Evolutionary conservation across 1,140 invertebrate genomes (phyloP).

Genomic region (Drosophila nikananu): DNA sequence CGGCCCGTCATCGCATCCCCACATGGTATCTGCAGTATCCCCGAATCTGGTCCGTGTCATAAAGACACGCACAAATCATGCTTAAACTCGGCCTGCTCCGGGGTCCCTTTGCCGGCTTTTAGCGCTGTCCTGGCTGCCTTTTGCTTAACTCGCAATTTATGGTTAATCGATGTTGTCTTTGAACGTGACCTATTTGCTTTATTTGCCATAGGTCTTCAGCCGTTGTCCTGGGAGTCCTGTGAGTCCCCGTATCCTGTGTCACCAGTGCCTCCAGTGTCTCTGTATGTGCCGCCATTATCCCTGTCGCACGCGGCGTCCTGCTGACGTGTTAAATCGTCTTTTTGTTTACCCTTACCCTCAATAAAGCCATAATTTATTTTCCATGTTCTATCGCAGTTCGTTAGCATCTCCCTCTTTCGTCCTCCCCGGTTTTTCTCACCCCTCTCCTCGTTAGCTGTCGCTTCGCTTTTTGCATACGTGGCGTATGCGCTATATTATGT

Average conservation of each 20-base stretch:
- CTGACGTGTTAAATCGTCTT: constrained; percentile 84
- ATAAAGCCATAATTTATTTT: constrained; percentile 84
- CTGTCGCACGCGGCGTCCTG: constrained; percentile 70
- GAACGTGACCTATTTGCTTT: constrained; percentile 85
- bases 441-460: constrained; percentile 44
- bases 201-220: constrained; percentile 63
- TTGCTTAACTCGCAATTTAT: constrained; percentile 85
- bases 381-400: constrained; percentile 78
- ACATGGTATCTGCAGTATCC: constrained; percentile 30
- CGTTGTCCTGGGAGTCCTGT: constrained; percentile 35
- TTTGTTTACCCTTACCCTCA: constrained; percentile 83
- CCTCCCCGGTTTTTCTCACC: not conserved
- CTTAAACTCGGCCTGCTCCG: constrained; percentile 59
- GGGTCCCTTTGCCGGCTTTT: constrained; percentile 27
- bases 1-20: constrained; percentile 37
- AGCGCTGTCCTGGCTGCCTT: constrained; percentile 71
- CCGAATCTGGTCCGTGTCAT: constrained; percentile 63
- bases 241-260: constrained; percentile 16
- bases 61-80: constrained; percentile 83
- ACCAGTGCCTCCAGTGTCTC: constrained; percentile 1
- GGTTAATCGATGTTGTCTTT: constrained; percentile 85
- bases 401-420: constrained; percentile 36
- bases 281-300: constrained; percentile 54
- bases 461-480: constrained; percentile 57
- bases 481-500: constrained; percentile 36